Evolutionary conservation across 2,797 vertebrate species (phyloP), one percentile per base, ranked within the genome.

Genomic region (Mastacembelus armatus): DNA sequence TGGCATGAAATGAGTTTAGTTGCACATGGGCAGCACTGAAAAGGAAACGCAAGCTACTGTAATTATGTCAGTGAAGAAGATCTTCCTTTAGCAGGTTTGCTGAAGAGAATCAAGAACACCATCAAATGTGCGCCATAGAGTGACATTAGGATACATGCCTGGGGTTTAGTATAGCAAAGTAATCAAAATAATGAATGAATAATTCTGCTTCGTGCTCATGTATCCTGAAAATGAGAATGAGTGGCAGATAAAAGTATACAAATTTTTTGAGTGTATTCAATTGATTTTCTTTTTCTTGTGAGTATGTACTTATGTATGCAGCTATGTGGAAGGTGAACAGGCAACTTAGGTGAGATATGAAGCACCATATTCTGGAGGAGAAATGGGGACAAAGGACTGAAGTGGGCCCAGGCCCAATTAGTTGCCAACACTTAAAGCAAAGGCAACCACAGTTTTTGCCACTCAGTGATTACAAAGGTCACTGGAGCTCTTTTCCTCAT

Each of bases 371-470:
- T 77, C 24, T 33, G 14, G 14, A 48, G 18, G 1, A 22, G 68
- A 90, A 88, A 82, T 55, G 62, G 74, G 82, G 60, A 73, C 77
- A 83, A 65, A 72, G 71, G 70, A 74, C 74, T 58, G 71, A 26
- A 77, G 67, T 70, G 65, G 52, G 69, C 57, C 38, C 65, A 57
- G 74, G 69, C 52, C 63, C 78, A 89, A 87, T 85, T 88, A 90
- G 89, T 87, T 85, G 86, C 85, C 42, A 80, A 70, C 84, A 89
- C 78, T 84, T 59, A 75, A 87, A 91, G 91, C 88, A 83, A 85
- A 86, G 74, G 59, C 82, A 68, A 74, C 85, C 81, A 89, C 56
- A 49, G 79, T 92, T 85, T n/a, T 84, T 44, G 60, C 73, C 84
- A 74, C 64, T 66, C 40, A 29, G 74, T 85, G 81, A 88, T 87